Evolutionary conservation across 2,797 vertebrate species (phyloP), one percentile per base, ranked within the genome.

Genomic region (Chaetodon trifasciatus): DNA sequence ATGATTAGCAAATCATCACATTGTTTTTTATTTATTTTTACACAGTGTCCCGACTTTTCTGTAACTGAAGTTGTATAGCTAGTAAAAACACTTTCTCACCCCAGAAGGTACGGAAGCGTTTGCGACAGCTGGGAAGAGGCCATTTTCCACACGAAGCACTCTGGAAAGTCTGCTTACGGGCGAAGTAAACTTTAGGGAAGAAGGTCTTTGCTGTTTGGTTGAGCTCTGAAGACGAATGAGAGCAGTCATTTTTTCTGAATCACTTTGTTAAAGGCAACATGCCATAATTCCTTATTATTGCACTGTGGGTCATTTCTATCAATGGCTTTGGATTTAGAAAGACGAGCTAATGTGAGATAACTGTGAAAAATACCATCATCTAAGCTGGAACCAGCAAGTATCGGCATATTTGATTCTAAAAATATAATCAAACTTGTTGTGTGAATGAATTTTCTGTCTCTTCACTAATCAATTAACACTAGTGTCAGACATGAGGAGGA

Each of bases 41-140:
- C 4, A 44, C 8, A 44, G 8, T 44, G 8, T 44, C 9, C 42
- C 6, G 8, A 44, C 42, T 44, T 13, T 44, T 9, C 42, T 32
- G 28, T 3, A 32, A 32, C 28, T 32, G 28, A 32, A 32, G 28
- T 15, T 7, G 5, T n/a, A 16, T 40, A 56, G 37, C 19, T 8
- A 11, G 13, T 16, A 19, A 1, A 21, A 32, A 58, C 39, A 5
- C 7, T 37, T 32, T 78, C 90, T 90, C 66, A 96, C 94, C 93
- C 91, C 91, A 91, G 58, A 94, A 90, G 40, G 86, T 67, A 7
- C 32, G 83, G 53, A 91, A 89, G 47, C 76, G 72, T 53, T 89
- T 93, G 5, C 49, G 78, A n/a, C 84, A 86, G 76, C 78, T 90
- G 80, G 95, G 94, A 66, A 96, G 91, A 11, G 94, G 94, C 93